These are phyloP conservation scores for Chouioia cunea DNA, from an alignment of 2,888 invertebrate species.

Conservation along the genomic window DNA sequence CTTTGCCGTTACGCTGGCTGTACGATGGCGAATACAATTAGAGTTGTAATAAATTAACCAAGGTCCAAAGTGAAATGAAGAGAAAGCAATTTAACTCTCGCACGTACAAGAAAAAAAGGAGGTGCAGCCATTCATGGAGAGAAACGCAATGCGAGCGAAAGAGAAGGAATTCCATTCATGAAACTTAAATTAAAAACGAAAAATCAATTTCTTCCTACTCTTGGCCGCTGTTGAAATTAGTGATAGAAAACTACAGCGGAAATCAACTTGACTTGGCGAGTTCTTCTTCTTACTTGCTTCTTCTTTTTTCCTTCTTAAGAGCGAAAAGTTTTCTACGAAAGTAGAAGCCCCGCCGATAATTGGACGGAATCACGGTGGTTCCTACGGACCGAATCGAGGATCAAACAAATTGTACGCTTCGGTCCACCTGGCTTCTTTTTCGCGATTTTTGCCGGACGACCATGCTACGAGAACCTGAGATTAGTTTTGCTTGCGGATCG, in stretches of 20 bases:
- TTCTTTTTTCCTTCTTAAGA: background rate
- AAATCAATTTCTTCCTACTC: constrained; percentile 12
- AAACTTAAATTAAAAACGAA: constrained; percentile 28
- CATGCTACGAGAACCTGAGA: no score
- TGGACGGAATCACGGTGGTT: constrained; percentile 49
- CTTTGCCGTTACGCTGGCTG: background rate
- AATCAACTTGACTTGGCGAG: no score
- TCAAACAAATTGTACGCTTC: constrained; percentile 52
- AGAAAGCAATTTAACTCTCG: background rate
- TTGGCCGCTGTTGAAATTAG: constrained; percentile 4
- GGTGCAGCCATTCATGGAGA: background rate
- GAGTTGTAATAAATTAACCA: background rate
- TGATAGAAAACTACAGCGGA: background rate
- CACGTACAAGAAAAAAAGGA: constrained; percentile 8
- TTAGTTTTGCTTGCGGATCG: no score
- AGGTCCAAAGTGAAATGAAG: constrained; percentile 7
- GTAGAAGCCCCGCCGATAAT: constrained; percentile 29
- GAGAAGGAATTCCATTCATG: background rate
- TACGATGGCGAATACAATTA: background rate
- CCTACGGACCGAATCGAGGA: constrained; percentile 50
- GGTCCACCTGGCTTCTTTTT: constrained; percentile 25
- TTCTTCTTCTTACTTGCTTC: no score
- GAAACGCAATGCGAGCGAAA: background rate
- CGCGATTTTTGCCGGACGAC: background rate
- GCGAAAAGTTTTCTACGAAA: background rate